phyloP scores from a whole-genome alignment of 1,140 invertebrate genomes.

The Drosophila sp. region DNA sequence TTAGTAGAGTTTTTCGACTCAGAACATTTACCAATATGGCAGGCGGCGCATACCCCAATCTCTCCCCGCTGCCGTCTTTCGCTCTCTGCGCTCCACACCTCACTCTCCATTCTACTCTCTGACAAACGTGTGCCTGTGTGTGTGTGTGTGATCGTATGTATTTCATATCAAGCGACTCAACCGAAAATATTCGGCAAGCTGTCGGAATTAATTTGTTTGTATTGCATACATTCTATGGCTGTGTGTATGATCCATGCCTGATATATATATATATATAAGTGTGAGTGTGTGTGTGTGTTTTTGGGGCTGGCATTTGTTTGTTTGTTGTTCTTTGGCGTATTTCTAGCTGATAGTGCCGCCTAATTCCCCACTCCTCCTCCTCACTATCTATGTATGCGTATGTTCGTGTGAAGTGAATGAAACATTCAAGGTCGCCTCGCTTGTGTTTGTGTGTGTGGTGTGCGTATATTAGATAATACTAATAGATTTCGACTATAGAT shows the following conservation, averaged over 20 bases:
- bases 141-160: constrained; percentile 19
- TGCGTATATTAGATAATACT: constrained; percentile 77
- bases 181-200: constrained; percentile 55
- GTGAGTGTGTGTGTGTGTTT: constrained; percentile 36
- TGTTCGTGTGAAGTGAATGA: constrained; percentile 77
- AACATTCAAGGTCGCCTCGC: constrained; percentile 76
- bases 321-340: constrained; percentile 67
- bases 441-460: constrained; percentile 53
- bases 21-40: constrained; percentile 75
- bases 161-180: constrained; percentile 50
- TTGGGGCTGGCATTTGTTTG: constrained; percentile 64
- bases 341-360: constrained; percentile 75
- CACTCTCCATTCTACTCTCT: constrained; percentile 11
- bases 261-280: not conserved
- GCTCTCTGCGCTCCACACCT: no score
- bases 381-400: not conserved
- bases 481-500: constrained; percentile 56
- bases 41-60: constrained; percentile 24
- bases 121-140: constrained; percentile 15
- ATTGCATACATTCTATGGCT: constrained; percentile 21
- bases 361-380: constrained; percentile 6
- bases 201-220: constrained; percentile 63
- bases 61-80: constrained; percentile 31
- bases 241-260: constrained; percentile 14
- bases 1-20: constrained; percentile 70